Percentiles rank a stretch among this genome's conserved stretches.
phyloP scores from a whole-genome alignment of 53 echinoderm and acorn worm genomes.

The Paracentrotus lividus region DNA sequence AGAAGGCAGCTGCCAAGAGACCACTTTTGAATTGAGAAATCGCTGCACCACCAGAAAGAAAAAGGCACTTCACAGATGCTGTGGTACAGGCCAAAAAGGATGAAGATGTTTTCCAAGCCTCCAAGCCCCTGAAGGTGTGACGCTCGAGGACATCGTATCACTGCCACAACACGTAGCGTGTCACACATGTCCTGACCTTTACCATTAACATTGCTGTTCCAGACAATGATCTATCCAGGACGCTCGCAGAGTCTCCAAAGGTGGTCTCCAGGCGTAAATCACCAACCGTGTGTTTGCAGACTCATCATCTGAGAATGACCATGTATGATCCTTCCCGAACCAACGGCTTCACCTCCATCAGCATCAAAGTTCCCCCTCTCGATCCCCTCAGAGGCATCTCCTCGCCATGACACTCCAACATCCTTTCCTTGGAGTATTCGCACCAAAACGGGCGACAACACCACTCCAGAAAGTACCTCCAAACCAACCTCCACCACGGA shows the following conservation, averaged over 20 bases:
- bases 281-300: slow-evolving; percentile 61
- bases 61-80: slow-evolving; percentile 61
- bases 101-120: slow-evolving; percentile 64
- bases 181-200: slow-evolving; percentile 54
- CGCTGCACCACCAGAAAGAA: slow-evolving; percentile 31
- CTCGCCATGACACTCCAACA: slow-evolving; percentile 60
- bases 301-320: slow-evolving; percentile 44
- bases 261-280: slow-evolving; percentile 24
- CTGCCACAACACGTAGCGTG: slow-evolving; percentile 57
- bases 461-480: slow-evolving; percentile 38
- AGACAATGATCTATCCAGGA: slow-evolving; percentile 57
- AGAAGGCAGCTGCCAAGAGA: slow-evolving; percentile 53
- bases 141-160: slow-evolving; percentile 52
- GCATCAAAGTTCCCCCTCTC: slow-evolving; percentile 69
- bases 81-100: slow-evolving; percentile 1
- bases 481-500: slow-evolving; percentile 45
- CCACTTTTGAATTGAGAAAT: slow-evolving; percentile 77
- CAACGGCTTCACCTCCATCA: slow-evolving; percentile 86
- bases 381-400: slow-evolving; percentile 35
- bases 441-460: slow-evolving; percentile 29
- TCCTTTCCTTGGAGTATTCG: slow-evolving; percentile 50
- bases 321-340: slow-evolving; percentile 97
- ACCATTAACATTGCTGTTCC: neutral
- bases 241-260: slow-evolving; percentile 13
- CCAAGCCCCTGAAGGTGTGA: slow-evolving; percentile 54